Base-by-base conservation (phyloP, 2,797 vertebrate species). In the Cryptoprocta ferox region DNA sequence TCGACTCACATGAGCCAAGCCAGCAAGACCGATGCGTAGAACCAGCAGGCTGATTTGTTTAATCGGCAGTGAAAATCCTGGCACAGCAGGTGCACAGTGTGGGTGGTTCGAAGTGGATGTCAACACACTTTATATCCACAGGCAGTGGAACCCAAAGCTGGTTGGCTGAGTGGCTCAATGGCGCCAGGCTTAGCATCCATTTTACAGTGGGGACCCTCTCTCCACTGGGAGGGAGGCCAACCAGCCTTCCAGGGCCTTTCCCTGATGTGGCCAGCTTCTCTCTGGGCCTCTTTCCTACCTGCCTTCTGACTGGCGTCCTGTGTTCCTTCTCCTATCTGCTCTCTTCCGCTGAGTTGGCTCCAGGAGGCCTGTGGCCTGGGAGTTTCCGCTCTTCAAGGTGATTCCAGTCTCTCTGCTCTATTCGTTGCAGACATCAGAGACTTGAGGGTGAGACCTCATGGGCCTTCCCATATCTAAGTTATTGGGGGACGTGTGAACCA, bases 271-370 rank as follows among this genome's bases (percentile, higher is more conserved):
- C 2, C 9, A 21, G 4, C 50, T 65, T 88, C 42, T 35, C 28
- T 68, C 59, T 50, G 48, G 14, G 48, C 15, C 35, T 32, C 12
- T 48, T 42, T 32, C 9, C 28, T 0, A 10, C 24, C 19, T 32
- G n/a, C 39, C 37, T 78, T 21, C 30, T 6, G 37, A n/a, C 1
- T 8, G 71, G 13, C 0, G 0, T 9, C 2, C 32, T 19, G 21
- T 13, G 11, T 7, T 24, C 24, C 65, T 91, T 35, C 21, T 75
- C 21, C 42, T 6, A 8, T 39, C 5, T 1, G 5, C 18, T 42
- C 37, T 21, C 21, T 12, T 6, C 65, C n/a, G 15, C 39, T 9
- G 24, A 24, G 37, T 48, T 5, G 37, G 30, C 18, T 24, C 32
- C 26, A 16, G 53, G 28, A 42, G 39, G 39, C 12, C 6, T 3